Percentiles rank a stretch among this genome's conserved stretches.
Evolutionary conservation across 2,113 vertebrate species (phyloP).

Genomic region (Sinocyclocheilus rhinocerous): DNA sequence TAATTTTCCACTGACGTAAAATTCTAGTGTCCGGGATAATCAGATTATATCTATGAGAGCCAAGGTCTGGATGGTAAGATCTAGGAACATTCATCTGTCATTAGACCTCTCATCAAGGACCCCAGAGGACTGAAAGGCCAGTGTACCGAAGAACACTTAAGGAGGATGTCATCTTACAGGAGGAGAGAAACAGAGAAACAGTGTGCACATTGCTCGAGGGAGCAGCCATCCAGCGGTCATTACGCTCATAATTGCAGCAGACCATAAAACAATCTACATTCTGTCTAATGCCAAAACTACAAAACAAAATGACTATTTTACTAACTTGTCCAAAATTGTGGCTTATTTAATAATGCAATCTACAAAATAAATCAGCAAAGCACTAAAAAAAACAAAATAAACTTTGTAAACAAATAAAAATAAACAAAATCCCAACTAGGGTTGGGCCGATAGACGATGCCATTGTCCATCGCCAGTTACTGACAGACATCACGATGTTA

Average conservation of each 20-base stretch:
- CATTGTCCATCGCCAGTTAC: too few species aligned
- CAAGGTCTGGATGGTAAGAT: conserved; percentile 50
- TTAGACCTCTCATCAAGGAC: conserved; percentile 50
- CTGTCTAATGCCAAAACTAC: neutral
- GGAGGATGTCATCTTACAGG: conserved; percentile 28
- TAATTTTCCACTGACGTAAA: conserved; percentile 48
- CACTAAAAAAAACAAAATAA: neutral
- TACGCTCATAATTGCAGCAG: neutral
- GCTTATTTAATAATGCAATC: neutral
- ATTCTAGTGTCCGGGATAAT: conserved; percentile 53
- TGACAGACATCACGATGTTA: too few species aligned
- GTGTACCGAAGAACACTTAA: conserved; percentile 29
- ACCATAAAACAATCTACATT: neutral
- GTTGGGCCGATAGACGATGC: too few species aligned
- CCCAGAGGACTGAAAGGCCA: conserved; percentile 41
- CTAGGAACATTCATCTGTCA: conserved; percentile 47
- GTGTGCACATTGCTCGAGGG: neutral
- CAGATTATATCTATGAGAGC: conserved; percentile 52
- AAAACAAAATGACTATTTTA: neutral
- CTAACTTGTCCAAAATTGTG: neutral
- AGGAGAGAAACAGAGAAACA: conserved; percentile 14
- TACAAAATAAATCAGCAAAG: neutral
- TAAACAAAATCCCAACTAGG: neutral
- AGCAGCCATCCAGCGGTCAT: neutral
- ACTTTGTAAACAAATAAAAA: too few species aligned